These are phyloP conservation scores for Paraescarpia echinospica DNA, from an alignment of 1,140 invertebrate genomes.

Conservation along the genomic window DNA sequence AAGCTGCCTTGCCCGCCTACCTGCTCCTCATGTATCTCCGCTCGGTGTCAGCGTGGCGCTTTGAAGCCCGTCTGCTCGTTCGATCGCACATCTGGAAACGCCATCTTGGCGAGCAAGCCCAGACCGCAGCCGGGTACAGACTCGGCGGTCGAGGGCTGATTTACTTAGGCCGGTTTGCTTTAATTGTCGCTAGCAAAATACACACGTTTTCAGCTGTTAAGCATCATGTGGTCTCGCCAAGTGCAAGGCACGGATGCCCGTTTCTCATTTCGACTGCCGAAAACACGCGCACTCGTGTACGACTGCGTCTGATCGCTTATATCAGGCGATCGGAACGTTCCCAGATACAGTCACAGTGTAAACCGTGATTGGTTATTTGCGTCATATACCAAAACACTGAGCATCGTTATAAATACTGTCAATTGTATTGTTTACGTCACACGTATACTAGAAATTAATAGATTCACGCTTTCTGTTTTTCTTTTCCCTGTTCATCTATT, in stretches of 20 bases:
- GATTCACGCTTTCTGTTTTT: too few relatives aligned
- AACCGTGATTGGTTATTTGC: too few relatives aligned
- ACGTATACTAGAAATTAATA: too few relatives aligned
- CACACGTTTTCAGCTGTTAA: not conserved
- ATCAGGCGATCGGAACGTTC: not conserved
- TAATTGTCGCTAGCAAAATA: slow-evolving; percentile 6
- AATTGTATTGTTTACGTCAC: too few relatives aligned
- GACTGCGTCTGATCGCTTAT: not conserved
- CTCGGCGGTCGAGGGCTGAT: not conserved
- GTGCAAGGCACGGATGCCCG: not conserved
- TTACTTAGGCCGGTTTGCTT: not conserved
- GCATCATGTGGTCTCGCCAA: not conserved
- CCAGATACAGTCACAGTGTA: not conserved
- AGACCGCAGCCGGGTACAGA: not conserved
- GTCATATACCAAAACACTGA: too few relatives aligned
- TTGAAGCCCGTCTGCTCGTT: not conserved
- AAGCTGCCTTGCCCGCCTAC: not conserved
- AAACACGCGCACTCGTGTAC: not conserved
- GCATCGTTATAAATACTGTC: too few relatives aligned
- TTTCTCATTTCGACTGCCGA: not conserved
- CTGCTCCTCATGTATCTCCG: not conserved
- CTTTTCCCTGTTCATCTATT: too few relatives aligned
- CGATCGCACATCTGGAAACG: not conserved
- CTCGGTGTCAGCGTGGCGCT: not conserved
- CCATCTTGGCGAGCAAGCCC: not conserved